Conservation (phyloP, 1,140 invertebrate genomes). For the Zaprionus kolodkinae region DNA sequence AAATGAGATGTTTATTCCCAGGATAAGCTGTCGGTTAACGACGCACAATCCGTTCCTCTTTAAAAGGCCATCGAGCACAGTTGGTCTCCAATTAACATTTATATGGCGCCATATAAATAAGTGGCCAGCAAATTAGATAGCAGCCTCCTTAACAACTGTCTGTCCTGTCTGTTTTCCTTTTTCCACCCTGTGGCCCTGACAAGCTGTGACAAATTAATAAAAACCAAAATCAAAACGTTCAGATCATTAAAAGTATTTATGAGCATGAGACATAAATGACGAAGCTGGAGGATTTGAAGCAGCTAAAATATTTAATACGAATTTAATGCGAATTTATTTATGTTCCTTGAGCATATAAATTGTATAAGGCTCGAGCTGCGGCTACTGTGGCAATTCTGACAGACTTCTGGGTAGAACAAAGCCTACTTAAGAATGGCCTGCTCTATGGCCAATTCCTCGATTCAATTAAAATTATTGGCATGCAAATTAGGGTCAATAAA, state of each 20-base stretch:
- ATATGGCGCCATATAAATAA: constrained; percentile 44
- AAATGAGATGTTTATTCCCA: too few species aligned
- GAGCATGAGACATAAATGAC: constrained; percentile 46
- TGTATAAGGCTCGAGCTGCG: constrained; percentile 44
- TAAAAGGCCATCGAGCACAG: constrained; percentile 4
- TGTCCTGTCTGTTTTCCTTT: background rate
- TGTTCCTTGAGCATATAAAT: constrained; percentile 46
- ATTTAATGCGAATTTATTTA: constrained; percentile 54
- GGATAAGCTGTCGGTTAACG: background rate
- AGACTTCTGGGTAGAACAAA: constrained; percentile 19
- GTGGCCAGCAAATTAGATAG: constrained; percentile 40
- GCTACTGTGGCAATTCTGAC: too few species aligned
- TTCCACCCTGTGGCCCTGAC: constrained; percentile 27
- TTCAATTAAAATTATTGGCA: constrained; percentile 15
- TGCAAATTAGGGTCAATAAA: constrained; percentile 27
- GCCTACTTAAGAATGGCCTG: constrained; percentile 31
- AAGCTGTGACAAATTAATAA: constrained; percentile 62
- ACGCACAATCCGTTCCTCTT: constrained; percentile 32
- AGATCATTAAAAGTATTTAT: constrained; percentile 60
- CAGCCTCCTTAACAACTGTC: too few species aligned
- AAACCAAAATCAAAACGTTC: constrained; percentile 48
- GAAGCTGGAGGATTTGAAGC: background rate
- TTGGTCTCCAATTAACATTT: constrained; percentile 41
- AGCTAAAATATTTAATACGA: constrained; percentile 15
- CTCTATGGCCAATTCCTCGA: background rate